These are phyloP conservation scores for Drosophila cracens DNA, from an alignment of 2,888 invertebrate genomes.

Conservation along the genomic window DNA sequence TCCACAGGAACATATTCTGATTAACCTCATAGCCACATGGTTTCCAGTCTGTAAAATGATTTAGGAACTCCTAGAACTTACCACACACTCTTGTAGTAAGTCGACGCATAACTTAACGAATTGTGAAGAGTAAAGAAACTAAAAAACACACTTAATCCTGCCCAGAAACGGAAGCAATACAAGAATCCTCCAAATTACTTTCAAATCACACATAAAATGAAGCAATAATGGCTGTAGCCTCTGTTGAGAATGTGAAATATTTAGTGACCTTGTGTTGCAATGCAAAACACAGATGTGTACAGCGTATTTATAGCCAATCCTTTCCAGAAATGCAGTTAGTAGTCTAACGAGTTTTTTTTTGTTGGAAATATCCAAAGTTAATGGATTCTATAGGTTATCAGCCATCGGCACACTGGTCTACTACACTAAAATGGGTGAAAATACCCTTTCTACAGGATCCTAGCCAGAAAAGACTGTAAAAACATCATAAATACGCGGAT, in stretches of 20 bases:
- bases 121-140: background rate
- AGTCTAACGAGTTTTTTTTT: background rate
- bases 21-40: background rate
- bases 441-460: slow-evolving; percentile 29
- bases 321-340: slow-evolving; percentile 58
- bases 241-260: background rate
- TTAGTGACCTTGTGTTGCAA: background rate
- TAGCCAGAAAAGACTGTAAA: slow-evolving; percentile 34
- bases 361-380: background rate
- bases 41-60: background rate
- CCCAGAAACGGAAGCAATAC: background rate
- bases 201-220: background rate
- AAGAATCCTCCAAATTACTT: background rate
- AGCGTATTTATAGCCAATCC: slow-evolving; percentile 43
- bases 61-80: background rate
- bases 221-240: background rate
- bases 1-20: background rate
- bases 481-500: slow-evolving; percentile 26
- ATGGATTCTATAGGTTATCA: background rate
- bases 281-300: background rate
- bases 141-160: slow-evolving; percentile 26
- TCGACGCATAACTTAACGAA: background rate
- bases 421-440: background rate
- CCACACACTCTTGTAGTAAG: background rate
- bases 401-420: slow-evolving; percentile 8